Percentiles rank a stretch among this genome's conserved stretches.
These are phyloP conservation scores for Smithornis capensis DNA, from an alignment of 2,113 vertebrate species.

Conservation along the genomic window DNA sequence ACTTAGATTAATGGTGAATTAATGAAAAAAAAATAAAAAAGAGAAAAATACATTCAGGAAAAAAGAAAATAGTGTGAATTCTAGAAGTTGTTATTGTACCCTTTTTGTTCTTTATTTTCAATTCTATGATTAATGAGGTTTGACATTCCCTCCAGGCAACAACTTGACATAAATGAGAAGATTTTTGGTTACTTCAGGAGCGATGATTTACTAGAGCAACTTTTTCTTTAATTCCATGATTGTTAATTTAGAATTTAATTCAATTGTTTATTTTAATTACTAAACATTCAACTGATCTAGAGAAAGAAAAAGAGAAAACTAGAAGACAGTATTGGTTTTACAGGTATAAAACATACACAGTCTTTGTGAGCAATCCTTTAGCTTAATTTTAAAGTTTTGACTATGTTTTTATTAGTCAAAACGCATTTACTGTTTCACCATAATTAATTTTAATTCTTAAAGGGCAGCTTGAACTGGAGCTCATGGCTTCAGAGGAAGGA, in stretches of 20 bases:
- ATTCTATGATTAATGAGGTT: neutral
- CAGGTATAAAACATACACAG: neutral
- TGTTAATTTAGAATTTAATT: constrained; percentile 10
- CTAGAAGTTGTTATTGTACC: neutral
- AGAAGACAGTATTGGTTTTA: neutral
- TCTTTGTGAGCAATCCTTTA: neutral
- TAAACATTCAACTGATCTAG: neutral
- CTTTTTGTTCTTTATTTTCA: neutral
- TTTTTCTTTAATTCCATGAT: constrained; percentile 17
- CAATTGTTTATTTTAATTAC: neutral
- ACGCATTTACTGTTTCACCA: neutral
- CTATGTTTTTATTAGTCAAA: neutral
- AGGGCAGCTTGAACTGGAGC: neutral
- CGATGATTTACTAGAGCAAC: neutral
- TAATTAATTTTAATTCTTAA: neutral
- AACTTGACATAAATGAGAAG: constrained; percentile 27
- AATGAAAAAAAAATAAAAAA: neutral
- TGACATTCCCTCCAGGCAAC: neutral
- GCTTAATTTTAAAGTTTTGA: neutral
- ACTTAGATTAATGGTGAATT: neutral
- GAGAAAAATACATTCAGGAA: neutral
- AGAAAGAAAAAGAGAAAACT: neutral
- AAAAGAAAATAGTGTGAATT: neutral
- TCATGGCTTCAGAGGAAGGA: neutral
- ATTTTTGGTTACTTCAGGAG: constrained; percentile 17